A percentile compares a stretch with the other conserved stretches of the same genome.
phyloP scores from a whole-genome alignment of 2,113 vertebrate genomes.

The Pterophyllum scalare region DNA sequence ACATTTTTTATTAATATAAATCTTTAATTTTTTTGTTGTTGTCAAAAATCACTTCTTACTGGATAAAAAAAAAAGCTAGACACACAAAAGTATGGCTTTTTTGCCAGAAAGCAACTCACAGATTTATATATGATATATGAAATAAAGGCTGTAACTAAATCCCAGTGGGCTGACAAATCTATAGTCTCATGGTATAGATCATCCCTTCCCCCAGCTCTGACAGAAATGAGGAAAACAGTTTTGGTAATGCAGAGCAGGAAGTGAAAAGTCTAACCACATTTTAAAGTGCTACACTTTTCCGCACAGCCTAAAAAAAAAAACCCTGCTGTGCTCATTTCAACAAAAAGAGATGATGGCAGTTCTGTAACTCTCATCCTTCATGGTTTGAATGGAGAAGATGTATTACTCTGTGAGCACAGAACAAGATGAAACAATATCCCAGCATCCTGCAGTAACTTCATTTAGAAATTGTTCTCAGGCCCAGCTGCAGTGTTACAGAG shows the following conservation, averaged over 20 bases:
- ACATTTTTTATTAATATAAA: background rate
- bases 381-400: slow-evolving; percentile 13
- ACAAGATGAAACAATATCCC: slow-evolving; percentile 48
- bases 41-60: background rate
- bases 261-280: background rate
- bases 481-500: slow-evolving; percentile 9
- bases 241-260: background rate
- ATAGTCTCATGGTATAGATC: background rate
- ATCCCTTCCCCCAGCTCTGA: background rate
- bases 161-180: background rate
- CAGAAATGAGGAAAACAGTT: background rate
- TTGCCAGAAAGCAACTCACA: background rate
- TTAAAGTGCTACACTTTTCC: background rate
- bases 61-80: background rate
- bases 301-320: background rate
- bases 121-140: background rate
- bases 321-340: background rate
- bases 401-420: slow-evolving; percentile 12
- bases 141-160: background rate
- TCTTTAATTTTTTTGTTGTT: background rate
- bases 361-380: slow-evolving; percentile 5
- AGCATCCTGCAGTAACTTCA: slow-evolving; percentile 25
- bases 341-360: background rate
- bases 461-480: slow-evolving; percentile 30
- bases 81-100: background rate